Base-by-base conservation (phyloP, 1,140 invertebrate species). In the Colletes gigas region DNA sequence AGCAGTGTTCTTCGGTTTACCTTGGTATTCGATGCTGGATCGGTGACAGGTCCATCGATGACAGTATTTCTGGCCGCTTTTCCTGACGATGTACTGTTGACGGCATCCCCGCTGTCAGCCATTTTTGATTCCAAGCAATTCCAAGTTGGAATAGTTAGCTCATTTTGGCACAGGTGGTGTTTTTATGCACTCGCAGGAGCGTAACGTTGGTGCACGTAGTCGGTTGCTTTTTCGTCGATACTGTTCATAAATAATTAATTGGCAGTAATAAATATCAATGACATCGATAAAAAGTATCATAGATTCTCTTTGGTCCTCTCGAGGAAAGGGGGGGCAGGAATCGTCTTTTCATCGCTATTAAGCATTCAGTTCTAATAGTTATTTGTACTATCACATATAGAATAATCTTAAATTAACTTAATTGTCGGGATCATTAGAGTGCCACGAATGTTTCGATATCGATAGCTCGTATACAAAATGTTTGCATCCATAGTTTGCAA, bases 31-130 rank as follows among this genome's bases (percentile, higher is more conserved):
- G 89, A 89, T 30, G 92, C 92, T 67, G 92, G 92, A 89, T 93
- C 92, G 30, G 92, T 93, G 73, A 92, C 88, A 81, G 92, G 92
- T 14, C 89, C 89, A 87, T 92, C 92, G 79, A 69, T 87, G 15
- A 92, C 89, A 14, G 88, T 83, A 78, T 88, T 89, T 87, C 89
- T 89, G 80, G 73, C 82, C 59, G 91, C 91, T 90, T 93, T 93
- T 62, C 90, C 89, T 44, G 91, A 91, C 60, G 87, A 87, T 63
- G 86, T 83, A 73, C 78, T 85, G 65, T 89, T 90, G 84, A 87
- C 78, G 82, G 85, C 88, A 69, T 93, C 92, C 70, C 90, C 90
- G 87, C 85, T 90, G 90, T 93, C 92, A 86, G 92, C 92, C 92
- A 93, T 93, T 90, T 93, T 92, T 82, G 83, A 88, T 84, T 87